Evolutionary conservation across 2,797 vertebrate genomes (phyloP).

Genomic region (Gobio occitaniae): DNA sequence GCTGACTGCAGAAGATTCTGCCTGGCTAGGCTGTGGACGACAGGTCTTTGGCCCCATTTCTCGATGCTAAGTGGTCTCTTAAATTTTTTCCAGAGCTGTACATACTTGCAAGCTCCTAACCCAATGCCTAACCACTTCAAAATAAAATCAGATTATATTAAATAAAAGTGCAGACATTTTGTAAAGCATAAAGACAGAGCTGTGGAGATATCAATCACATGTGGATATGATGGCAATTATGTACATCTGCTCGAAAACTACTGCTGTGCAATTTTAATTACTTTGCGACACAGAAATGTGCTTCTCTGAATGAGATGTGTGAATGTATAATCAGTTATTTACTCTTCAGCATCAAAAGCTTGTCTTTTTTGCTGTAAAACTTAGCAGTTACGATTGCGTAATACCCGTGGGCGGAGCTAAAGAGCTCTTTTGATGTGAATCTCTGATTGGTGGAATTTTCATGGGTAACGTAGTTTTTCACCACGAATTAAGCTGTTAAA

Average conservation of each 20-base stretch:
- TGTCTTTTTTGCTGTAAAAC: constrained; percentile 3
- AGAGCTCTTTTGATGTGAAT: too few relatives aligned
- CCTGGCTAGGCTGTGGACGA: too few relatives aligned
- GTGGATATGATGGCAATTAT: constrained; percentile 45
- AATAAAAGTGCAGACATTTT: constrained; percentile 16
- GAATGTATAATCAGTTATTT: constrained; percentile 27
- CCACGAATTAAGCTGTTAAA: too few relatives aligned
- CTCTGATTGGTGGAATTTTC: too few relatives aligned
- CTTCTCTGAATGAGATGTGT: constrained; percentile 36
- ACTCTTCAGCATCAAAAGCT: constrained; percentile 23
- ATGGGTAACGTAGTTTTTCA: too few relatives aligned
- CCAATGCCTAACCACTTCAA: neutral
- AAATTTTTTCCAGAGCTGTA: too few relatives aligned
- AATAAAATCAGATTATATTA: neutral
- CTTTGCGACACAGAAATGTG: constrained; percentile 30
- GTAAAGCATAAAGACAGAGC: constrained; percentile 16
- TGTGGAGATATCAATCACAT: constrained; percentile 45
- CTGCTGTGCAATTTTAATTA: constrained; percentile 56
- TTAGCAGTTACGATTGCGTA: neutral
- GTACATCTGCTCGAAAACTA: constrained; percentile 55
- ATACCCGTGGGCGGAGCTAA: too few relatives aligned
- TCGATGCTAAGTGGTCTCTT: too few relatives aligned
- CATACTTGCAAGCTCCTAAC: neutral
- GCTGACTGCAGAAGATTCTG: too few relatives aligned
- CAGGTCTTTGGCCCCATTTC: too few relatives aligned